phyloP scores from a whole-genome alignment of 2,888 invertebrate species.

The Dryocosmus kuriphilus region DNA sequence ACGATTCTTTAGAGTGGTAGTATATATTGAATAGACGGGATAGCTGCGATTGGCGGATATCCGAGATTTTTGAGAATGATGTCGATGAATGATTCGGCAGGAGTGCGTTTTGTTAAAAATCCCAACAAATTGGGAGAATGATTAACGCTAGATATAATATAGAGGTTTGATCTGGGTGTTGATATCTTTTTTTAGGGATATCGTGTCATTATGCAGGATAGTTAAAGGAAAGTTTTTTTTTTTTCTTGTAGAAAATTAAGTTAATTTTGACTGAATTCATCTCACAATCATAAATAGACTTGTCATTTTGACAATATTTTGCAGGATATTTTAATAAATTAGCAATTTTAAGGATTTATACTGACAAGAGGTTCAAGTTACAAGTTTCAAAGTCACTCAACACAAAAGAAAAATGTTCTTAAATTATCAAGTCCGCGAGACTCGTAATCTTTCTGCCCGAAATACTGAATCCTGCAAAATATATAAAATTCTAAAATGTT shows the following conservation, averaged over 20 bases:
- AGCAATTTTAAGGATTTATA: too few relatives aligned
- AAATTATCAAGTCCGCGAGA: too few relatives aligned
- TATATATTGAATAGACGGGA: conserved; percentile 37
- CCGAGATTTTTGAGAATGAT: conserved; percentile 4
- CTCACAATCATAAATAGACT: background rate
- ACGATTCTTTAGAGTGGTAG: conserved; percentile 39
- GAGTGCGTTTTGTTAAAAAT: conserved; percentile 15
- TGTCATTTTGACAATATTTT: too few relatives aligned
- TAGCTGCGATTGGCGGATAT: conserved; percentile 32
- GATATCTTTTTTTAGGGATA: background rate
- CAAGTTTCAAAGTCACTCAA: too few relatives aligned
- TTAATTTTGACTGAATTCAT: background rate
- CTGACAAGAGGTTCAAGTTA: too few relatives aligned
- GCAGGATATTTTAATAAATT: too few relatives aligned
- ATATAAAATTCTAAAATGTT: background rate
- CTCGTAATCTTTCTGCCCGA: too few relatives aligned
- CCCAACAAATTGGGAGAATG: conserved; percentile 29
- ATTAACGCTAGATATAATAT: conserved; percentile 4
- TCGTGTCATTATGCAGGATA: background rate
- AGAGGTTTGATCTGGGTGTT: conserved; percentile 18
- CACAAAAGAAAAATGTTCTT: too few relatives aligned
- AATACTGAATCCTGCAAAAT: background rate
- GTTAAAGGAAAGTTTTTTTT: background rate
- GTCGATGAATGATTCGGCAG: conserved; percentile 34
- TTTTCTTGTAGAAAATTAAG: background rate